Base-by-base conservation (phyloP, 1,140 invertebrate genomes). In the Linepithema humile region DNA sequence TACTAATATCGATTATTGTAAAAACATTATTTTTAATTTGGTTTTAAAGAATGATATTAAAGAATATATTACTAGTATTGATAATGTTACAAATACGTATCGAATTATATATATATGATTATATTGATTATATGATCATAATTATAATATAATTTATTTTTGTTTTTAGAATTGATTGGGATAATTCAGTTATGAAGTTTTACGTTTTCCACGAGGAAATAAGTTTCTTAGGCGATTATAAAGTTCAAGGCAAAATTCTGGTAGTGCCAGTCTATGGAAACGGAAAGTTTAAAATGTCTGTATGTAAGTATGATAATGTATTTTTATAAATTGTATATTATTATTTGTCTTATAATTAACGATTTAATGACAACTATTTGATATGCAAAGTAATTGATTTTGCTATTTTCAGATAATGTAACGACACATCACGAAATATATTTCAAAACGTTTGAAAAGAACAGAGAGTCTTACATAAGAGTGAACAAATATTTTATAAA, bases 231-330 rank as follows among this genome's bases (percentile, higher is more conserved):
- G n/a, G n/a, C 0, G 95, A 97, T 87, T 97, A 97, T 85, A 95
- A 96, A 60, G 94, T 97, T 90, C 95, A 95, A 26, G 97, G 97
- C 35, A 95, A 95, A 64, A 95, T 97, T 65, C 89, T 97, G 3
- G 88, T 97, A 17, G 88, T 97, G 38, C 96, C 96, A 0, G 96
- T 97, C 26, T 95, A 94, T n/a, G 97, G 97, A 45, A 94, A 95
- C 75, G 97, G 97, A 6, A 93, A 95, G 53, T 95, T 95, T 0
- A 97, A 97, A 85, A 95, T 97, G 9, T 96, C 96, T 5, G 95
- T 97, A 91, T 86, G 96, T 96, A 95, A 96, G 94, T 95, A 67
- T 67, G 1, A 57, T 32, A 53, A 45, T 45, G 3, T 38, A 6
- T 57, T 43, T 17, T 62, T 10, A 38, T 80, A 35, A 67, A 72